These are phyloP conservation scores for Pogonognathellus flavescens DNA, from an alignment of 1,140 invertebrate genomes.

Conservation along the genomic window DNA sequence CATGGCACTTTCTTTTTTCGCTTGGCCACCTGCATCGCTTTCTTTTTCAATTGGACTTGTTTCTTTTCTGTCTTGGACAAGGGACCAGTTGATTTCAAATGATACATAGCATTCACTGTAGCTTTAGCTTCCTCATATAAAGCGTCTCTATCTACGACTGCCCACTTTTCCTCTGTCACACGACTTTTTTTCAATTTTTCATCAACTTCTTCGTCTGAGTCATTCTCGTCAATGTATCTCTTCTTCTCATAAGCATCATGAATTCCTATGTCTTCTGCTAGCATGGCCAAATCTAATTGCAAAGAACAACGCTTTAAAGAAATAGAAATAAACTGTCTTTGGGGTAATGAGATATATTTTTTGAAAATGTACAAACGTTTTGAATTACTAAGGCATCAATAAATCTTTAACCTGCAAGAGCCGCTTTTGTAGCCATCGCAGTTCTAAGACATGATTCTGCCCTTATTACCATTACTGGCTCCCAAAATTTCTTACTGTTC, in stretches of 20 bases:
- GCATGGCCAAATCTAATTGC: background rate
- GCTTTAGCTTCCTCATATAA: conserved; percentile 11
- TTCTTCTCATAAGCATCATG: background rate
- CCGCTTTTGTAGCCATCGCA: conserved; percentile 9
- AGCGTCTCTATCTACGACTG: background rate
- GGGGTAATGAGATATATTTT: too few relatives aligned
- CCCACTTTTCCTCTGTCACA: too few relatives aligned
- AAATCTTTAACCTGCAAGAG: background rate
- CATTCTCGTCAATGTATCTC: background rate
- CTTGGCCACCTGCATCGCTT: background rate
- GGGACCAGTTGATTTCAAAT: background rate
- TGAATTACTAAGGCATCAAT: too few relatives aligned
- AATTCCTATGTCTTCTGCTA: conserved; percentile 36
- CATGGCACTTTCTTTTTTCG: background rate
- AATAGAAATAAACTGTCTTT: too few relatives aligned
- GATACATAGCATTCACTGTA: background rate
- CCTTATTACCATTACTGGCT: background rate
- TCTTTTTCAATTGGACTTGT: background rate
- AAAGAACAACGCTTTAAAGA: too few relatives aligned
- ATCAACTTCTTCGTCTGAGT: background rate
- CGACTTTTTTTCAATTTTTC: background rate
- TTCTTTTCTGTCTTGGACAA: background rate
- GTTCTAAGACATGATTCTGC: conserved; percentile 30
- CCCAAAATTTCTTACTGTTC: background rate
- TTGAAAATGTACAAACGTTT: too few relatives aligned